These are phyloP conservation scores for Lithophane semibrunnea DNA, from an alignment of 2,888 invertebrate species.

Conservation along the genomic window DNA sequence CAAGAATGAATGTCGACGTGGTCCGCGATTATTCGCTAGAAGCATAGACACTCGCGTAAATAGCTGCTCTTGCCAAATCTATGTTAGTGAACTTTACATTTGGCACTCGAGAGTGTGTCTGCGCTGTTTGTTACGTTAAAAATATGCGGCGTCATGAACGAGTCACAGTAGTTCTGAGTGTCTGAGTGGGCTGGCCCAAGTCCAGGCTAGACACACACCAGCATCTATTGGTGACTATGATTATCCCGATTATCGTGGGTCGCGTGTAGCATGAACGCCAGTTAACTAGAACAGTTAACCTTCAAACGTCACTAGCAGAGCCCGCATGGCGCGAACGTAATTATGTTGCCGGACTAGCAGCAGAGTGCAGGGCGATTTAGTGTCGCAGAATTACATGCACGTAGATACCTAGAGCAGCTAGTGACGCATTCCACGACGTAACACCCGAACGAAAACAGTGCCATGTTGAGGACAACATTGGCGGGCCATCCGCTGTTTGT, in stretches of 20 bases:
- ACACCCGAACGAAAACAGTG: constrained; percentile 70
- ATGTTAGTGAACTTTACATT: constrained; percentile 90
- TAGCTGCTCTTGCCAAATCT: constrained; percentile 87
- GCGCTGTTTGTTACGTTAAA: constrained; percentile 89
- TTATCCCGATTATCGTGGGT: constrained; percentile 61
- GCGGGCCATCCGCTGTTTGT: constrained; percentile 53
- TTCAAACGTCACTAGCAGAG: constrained; percentile 67
- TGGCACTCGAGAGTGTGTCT: constrained; percentile 87
- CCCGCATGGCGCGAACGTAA: constrained; percentile 65
- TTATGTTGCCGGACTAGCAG: constrained; percentile 54
- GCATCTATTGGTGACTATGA: constrained; percentile 68
- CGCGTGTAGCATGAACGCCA: constrained; percentile 60
- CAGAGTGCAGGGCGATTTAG: constrained; percentile 59
- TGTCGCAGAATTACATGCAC: constrained; percentile 69
- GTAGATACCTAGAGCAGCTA: constrained; percentile 58
- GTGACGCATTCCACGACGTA: constrained; percentile 77
- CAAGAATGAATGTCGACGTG: constrained; percentile 66
- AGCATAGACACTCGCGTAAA: constrained; percentile 84
- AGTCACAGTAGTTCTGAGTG: constrained; percentile 83
- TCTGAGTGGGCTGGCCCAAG: constrained; percentile 82
- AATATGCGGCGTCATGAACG: constrained; percentile 89
- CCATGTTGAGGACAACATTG: constrained; percentile 67
- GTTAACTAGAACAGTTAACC: constrained; percentile 69
- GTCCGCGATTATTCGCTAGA: constrained; percentile 73
- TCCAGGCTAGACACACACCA: constrained; percentile 79